Evolutionary conservation across 64 coral and sea anemone genomes (phyloP), one percentile per base, ranked within the genome.

Genomic region (Actinia equina): DNA sequence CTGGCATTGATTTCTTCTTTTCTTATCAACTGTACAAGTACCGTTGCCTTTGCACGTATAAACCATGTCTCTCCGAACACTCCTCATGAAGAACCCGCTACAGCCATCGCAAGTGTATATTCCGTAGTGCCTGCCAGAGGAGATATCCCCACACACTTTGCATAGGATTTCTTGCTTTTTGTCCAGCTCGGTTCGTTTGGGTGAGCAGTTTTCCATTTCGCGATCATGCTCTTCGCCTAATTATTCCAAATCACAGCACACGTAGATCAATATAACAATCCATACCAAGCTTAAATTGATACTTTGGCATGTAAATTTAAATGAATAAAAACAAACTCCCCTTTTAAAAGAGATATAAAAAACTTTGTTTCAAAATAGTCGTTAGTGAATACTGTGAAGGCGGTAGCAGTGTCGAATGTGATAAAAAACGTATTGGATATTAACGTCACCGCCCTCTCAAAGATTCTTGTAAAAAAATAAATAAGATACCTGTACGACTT

Each of bases 41-140:
- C 97, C 97, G 42, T 95, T 99, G 4, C 97, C 97, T 57, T 99
- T 99, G 52, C 97, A 99, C 1, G 97, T 91, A 30, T 99, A 99
- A 1, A 99, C 97, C 93, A 95, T 95, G 20, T 99, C 97, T 41
- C 97, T 86, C 6, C 97, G 71, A 7, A 99, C 97, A 43, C 97
- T 99, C 22, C 97, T 15, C 97, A 99, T 99, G 42, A 99, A 99
- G 27, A 99, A 99, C 0, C 97, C 97, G 4, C 93, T 95, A 77
- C 97, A 99, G 0, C 97, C 97, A 41, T 99, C 97, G 17, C 97
- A 99, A 0, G 97, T 99, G 20, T 99, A 95, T 0, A 99, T 93
- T 0, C 97, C 97, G 30, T 99, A 99, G 57, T 99, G 97, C 1
- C 97, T 55, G 0, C 97, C 97, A 15, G 97, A 99, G 0, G 97